Base-by-base conservation (phyloP, 2,113 vertebrate genomes). In the Mormyrus lacerda region DNA sequence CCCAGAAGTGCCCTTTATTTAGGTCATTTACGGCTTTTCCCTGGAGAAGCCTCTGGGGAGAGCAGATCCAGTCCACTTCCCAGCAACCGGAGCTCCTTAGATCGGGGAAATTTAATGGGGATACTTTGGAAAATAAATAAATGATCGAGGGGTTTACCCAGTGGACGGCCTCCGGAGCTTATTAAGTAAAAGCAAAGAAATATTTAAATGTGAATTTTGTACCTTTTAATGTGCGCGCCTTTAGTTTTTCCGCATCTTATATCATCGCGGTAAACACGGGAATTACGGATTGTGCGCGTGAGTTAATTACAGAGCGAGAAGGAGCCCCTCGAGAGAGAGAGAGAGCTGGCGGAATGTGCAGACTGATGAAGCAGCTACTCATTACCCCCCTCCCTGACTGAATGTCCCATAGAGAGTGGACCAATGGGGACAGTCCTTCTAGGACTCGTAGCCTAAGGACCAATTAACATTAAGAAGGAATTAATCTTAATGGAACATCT, bases 1-100 rank as follows among this genome's bases (percentile, higher is more conserved):
- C 95, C 95, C 94, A 95, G 95, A 96, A 95, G 94, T 94, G 94
- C 93, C 95, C 95, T 95, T 95, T 95, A 96, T 96, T 96, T 96
- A 95, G 95, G 95, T 96, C 95, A 95, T 96, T 96, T 96, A 95
- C 92, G 92, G 94, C 95, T 95, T 95, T 95, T 96, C 88, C 84
- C 85, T 35, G 5, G 55, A 50, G 44, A 87, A 65, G 24, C 17
- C 88, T 58, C 19, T 21, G 35, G 90, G 87, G 76, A 88, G 19
- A 85, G 27, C 55, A 13, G 4, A 69, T 53, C 88, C 53, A 89
- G 88, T 86, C 39, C 89, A 86, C 42, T 53, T 85, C 82, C 27
- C 83, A 15, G 65, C 90, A 90, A 83, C 79, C 39, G 21, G 51
- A 87, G 88, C 19, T 84, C 58, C 88, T 65, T 87, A 89, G 94